These are phyloP conservation scores for Sebastes vulpes DNA, from an alignment of 2,797 vertebrate genomes.

Conservation along the genomic window DNA sequence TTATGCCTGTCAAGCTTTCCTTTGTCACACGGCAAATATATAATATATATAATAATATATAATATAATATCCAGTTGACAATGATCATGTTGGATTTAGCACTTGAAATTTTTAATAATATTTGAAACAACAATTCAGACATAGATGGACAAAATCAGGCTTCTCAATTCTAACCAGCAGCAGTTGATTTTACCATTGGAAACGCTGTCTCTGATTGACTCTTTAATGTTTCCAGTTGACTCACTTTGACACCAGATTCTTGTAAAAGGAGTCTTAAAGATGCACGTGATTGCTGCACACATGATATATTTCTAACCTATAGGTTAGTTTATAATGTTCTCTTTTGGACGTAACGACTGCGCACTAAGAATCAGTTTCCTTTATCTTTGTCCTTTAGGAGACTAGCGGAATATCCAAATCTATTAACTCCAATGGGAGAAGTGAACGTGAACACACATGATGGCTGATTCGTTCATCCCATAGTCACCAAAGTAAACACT, in stretches of 20 bases:
- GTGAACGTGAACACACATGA: no score
- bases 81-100: no score
- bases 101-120: neutral
- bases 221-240: neutral
- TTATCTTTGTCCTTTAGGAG: no score
- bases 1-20: neutral
- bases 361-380: rapidly evolving
- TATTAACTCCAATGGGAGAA: no score
- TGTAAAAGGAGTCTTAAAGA: neutral
- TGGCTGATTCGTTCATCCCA: no score
- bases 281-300: neutral
- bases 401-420: no score
- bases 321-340: neutral
- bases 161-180: neutral
- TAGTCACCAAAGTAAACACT: no score
- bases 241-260: neutral
- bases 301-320: neutral
- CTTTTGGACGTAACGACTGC: neutral
- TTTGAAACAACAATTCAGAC: neutral
- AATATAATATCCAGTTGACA: neutral
- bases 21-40: neutral
- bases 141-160: neutral
- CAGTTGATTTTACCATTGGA: neutral
- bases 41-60: no score
- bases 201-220: neutral